Percentiles rank a stretch among this genome's conserved stretches.
Conservation (phyloP, 2,797 vertebrate genomes). For the Myotis myotis region DNA sequence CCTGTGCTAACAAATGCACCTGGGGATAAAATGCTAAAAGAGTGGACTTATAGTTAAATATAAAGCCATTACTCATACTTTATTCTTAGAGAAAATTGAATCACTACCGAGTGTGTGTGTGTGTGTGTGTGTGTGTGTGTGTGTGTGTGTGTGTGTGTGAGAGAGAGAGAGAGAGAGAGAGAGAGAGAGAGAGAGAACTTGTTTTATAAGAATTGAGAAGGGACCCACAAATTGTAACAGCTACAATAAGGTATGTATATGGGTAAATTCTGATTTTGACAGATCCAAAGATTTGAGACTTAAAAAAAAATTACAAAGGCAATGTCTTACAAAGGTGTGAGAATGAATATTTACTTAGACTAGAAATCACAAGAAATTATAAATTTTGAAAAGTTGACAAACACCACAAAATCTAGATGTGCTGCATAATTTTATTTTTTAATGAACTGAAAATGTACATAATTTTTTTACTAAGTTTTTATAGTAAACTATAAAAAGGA, state of each 20-base stretch:
- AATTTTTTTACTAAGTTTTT: neutral
- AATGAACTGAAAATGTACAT: neutral
- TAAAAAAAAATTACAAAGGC: neutral
- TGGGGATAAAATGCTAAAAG: neutral
- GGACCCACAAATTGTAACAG: neutral
- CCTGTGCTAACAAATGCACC: neutral
- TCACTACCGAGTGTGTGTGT: neutral
- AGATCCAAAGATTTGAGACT: neutral
- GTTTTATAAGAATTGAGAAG: neutral
- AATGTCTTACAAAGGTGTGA: neutral
- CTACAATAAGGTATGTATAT: neutral
- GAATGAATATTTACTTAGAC: neutral
- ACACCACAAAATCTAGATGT: neutral
- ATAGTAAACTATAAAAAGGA: neutral
- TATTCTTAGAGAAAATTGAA: conserved; percentile 4
- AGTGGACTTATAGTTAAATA: neutral
- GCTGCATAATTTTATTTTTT: neutral
- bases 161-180: no score
- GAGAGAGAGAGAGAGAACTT: neutral
- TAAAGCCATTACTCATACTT: neutral
- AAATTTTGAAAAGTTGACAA: neutral
- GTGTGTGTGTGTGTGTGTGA: no score
- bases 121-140: neutral
- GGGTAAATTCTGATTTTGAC: neutral
- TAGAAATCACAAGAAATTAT: neutral